Evolutionary conservation across 2,113 vertebrate genomes (phyloP).

Genomic region (Triplophysa rosa): DNA sequence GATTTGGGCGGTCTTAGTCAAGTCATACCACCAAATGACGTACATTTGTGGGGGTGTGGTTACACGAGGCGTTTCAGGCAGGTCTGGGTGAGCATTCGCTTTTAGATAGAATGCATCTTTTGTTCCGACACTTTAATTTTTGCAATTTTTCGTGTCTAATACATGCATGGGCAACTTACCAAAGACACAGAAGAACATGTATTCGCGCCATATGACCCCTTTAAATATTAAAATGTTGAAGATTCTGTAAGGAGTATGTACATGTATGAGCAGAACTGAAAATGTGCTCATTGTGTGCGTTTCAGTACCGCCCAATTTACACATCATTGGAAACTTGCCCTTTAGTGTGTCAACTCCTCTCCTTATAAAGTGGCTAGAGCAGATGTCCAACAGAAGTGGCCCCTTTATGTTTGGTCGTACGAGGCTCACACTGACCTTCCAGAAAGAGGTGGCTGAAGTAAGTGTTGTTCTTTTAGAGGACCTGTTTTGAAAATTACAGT

Average conservation of each 20-base stretch:
- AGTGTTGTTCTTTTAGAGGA: constrained; percentile 41
- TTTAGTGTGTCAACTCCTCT: constrained; percentile 94
- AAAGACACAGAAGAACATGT: too few species aligned
- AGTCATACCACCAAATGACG: too few species aligned
- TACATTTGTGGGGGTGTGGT: too few species aligned
- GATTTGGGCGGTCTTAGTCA: too few species aligned
- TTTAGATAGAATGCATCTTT: too few species aligned
- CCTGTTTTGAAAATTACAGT: not conserved
- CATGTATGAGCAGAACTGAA: not conserved
- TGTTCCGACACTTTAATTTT: too few species aligned
- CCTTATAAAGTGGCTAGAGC: constrained; percentile 91
- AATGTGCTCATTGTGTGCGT: not conserved
- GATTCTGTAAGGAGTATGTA: constrained; percentile 28
- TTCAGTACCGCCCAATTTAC: constrained; percentile 89
- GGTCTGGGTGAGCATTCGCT: too few species aligned
- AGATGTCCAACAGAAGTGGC: constrained; percentile 78
- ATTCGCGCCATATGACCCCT: too few species aligned
- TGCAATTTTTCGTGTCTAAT: too few species aligned
- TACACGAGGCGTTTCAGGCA: too few species aligned
- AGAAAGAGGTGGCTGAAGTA: constrained; percentile 97
- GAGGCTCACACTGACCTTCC: constrained; percentile 92
- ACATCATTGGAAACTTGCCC: constrained; percentile 95
- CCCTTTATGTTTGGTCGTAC: constrained; percentile 90
- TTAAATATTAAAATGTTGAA: too few species aligned
- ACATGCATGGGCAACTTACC: too few species aligned